These are phyloP conservation scores for Eupeodes luniger DNA, from an alignment of 2,888 invertebrate genomes.

Conservation along the genomic window DNA sequence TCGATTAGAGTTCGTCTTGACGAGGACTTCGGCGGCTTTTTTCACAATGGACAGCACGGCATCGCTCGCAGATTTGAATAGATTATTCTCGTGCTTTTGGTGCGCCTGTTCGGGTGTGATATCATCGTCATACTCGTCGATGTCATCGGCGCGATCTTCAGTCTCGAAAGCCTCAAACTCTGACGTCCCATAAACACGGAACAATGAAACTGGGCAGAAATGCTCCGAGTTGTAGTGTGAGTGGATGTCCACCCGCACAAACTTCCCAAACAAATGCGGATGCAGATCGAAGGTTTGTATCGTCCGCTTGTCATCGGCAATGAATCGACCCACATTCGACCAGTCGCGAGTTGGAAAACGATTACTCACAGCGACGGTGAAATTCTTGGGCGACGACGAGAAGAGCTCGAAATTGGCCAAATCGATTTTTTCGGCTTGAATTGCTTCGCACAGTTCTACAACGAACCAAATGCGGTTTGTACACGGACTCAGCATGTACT, in stretches of 20 bases:
- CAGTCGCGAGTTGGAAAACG: slow-evolving; percentile 96
- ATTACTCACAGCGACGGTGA: slow-evolving; percentile 94
- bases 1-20: slow-evolving; percentile 89
- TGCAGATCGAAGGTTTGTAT: slow-evolving; percentile 93
- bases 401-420: slow-evolving; percentile 99
- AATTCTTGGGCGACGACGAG: slow-evolving; percentile 97
- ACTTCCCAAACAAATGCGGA: slow-evolving; percentile 94
- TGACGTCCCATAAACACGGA: slow-evolving; percentile 96
- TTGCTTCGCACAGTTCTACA: slow-evolving; percentile 98
- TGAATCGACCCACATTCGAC: slow-evolving; percentile 94
- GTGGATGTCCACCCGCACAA: slow-evolving; percentile 94
- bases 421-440: slow-evolving; percentile 97
- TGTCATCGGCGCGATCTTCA: slow-evolving; percentile 89
- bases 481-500: slow-evolving; percentile 99
- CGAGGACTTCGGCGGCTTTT: slow-evolving; percentile 94
- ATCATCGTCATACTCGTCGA: slow-evolving; percentile 89
- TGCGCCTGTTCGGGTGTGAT: slow-evolving; percentile 85
- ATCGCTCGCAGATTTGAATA: slow-evolving; percentile 94
- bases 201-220: slow-evolving; percentile 98
- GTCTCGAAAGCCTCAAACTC: slow-evolving; percentile 95
- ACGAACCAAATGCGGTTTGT: slow-evolving; percentile 97
- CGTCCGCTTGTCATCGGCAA: slow-evolving; percentile 93
- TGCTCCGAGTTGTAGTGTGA: slow-evolving; percentile 98
- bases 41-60: slow-evolving; percentile 96
- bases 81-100: slow-evolving; percentile 87